A percentile compares a stretch with the other conserved stretches of the same genome.
Conservation (phyloP, 53 echinoderm and acorn worm genomes). For the Arbacia lixula region DNA sequence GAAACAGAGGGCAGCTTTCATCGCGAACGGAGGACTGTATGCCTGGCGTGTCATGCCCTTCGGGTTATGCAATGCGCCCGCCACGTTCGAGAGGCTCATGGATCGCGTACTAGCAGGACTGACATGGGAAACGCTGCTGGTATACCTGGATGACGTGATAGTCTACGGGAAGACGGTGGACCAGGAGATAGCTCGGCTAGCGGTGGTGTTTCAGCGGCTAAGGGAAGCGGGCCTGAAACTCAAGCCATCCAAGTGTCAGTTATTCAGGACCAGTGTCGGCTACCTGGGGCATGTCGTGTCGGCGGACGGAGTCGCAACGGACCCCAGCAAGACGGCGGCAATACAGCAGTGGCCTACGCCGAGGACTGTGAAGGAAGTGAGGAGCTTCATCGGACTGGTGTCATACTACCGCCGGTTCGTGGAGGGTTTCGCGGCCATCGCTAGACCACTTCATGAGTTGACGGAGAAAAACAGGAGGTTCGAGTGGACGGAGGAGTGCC, state of each 20-base stretch:
- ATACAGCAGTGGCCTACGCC: conserved; percentile 53
- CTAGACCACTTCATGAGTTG: conserved; percentile 53
- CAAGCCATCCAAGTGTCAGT: conserved; percentile 15
- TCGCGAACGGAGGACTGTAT: conserved; percentile 4
- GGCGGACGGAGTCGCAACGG: conserved; percentile 11
- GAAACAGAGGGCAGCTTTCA: conserved; percentile 43
- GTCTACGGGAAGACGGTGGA: conserved; percentile 15
- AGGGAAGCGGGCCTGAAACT: conserved; percentile 52
- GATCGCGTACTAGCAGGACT: conserved; percentile 17
- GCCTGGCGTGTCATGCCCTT: conserved; percentile 35
- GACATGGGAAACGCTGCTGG: conserved; percentile 33
- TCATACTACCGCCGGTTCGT: conserved; percentile 19
- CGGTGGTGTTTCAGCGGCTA: conserved; percentile 12
- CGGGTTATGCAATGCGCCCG: conserved; percentile 16
- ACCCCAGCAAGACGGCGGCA: neutral
- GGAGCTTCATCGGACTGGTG: conserved; percentile 56
- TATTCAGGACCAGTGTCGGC: conserved; percentile 38
- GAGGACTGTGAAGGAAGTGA: conserved; percentile 35
- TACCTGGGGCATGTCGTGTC: conserved; percentile 58
- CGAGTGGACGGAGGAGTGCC: conserved; percentile 34
- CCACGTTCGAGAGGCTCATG: conserved; percentile 33
- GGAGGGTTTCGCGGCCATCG: conserved; percentile 18
- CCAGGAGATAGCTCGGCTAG: conserved; percentile 10
- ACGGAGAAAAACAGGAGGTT: conserved; percentile 48
- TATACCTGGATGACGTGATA: conserved; percentile 22